A percentile compares a stretch with the other conserved stretches of the same genome.
Evolutionary conservation across 2,888 invertebrate genomes (phyloP).

Genomic region (Synergus laeviventris): DNA sequence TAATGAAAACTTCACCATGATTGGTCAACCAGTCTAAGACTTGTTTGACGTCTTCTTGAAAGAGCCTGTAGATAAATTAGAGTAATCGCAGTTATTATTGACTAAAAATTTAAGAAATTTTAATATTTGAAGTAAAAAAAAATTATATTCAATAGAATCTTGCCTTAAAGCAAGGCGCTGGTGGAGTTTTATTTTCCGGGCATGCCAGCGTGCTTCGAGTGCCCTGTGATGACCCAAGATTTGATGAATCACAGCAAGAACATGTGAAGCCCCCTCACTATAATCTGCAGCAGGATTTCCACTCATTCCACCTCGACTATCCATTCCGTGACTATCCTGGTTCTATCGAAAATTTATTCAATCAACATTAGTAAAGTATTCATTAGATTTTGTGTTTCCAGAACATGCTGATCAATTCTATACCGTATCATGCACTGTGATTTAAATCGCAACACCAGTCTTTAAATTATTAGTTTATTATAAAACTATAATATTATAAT

Average conservation of each 20-base stretch:
- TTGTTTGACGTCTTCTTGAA: constrained; percentile 98
- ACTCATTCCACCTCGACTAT: constrained; percentile 81
- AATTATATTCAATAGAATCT: constrained; percentile 32
- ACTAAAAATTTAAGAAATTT: constrained; percentile 24
- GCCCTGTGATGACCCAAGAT: constrained; percentile 96
- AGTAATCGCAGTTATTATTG: too few relatives aligned
- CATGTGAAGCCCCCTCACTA: constrained; percentile 97
- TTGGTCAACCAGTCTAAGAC: constrained; percentile 98
- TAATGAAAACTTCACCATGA: constrained; percentile 97
- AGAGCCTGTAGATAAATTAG: constrained; percentile 79
- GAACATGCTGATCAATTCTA: neutral
- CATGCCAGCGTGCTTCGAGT: constrained; percentile 95
- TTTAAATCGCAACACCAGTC: neutral
- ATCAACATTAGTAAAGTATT: neutral
- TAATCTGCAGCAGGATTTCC: constrained; percentile 96
- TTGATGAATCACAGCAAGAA: constrained; percentile 96
- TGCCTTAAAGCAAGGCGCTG: constrained; percentile 90
- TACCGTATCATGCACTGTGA: neutral
- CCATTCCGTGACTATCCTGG: constrained; percentile 76
- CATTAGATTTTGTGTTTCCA: neutral
- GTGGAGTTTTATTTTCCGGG: constrained; percentile 95
- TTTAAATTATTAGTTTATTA: neutral
- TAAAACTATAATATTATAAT: neutral
- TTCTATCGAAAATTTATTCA: constrained; percentile 59
- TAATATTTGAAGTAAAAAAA: neutral